Evolutionary conservation across 2,113 vertebrate species (phyloP), one percentile per base, ranked within the genome.

Genomic region (Etheostoma spectabile): DNA sequence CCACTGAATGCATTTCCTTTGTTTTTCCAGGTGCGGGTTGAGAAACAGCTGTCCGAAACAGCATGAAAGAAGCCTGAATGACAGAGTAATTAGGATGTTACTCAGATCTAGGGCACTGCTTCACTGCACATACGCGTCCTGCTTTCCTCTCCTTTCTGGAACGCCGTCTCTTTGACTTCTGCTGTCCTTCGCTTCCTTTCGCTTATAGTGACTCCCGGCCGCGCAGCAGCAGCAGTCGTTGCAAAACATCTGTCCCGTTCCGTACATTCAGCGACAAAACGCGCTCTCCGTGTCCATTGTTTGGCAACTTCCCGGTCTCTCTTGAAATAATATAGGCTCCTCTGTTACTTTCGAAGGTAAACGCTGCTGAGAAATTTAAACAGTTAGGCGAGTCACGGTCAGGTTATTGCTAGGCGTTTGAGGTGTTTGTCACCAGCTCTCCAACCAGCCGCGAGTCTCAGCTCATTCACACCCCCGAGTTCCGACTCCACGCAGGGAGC

Each of bases 381-480:
- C 66, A 15, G 63, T 30, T 6, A 62, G 72, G 45, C 27, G 55
- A n/a, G 55, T 55, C 56, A 75, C 85, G 66, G 49, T 33, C 76
- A 30, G 80, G 79, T 64, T 49, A 60, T 51, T 57, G 60, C 57
- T 73, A 53, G 48, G 68, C 46, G 82, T 81, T 68, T 79, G 38
- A 55, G 55, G 84, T 83, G 83, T 89, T 71, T 90, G 80, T 85
- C 84, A 89, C 79, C 83, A 71, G 82, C 92, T 88, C 85, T 78
- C 82, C 65, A 74, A 88, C 46, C 79, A 78, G 80, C 78, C 86
- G 67, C 14, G 77, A 86, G 82, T 70, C 82, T 88, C 82, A 60
- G 88, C 79, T 92, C 82, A 88, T 89, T 93, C 91, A 93, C 89
- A 93, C 82, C 85, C 87, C 80, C 82, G 78, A 88, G 74, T 90